A percentile compares a stretch with the other conserved stretches of the same genome.
These are phyloP conservation scores for Macrostomum lignano DNA, from an alignment of 1,140 invertebrate genomes.

Conservation along the genomic window DNA sequence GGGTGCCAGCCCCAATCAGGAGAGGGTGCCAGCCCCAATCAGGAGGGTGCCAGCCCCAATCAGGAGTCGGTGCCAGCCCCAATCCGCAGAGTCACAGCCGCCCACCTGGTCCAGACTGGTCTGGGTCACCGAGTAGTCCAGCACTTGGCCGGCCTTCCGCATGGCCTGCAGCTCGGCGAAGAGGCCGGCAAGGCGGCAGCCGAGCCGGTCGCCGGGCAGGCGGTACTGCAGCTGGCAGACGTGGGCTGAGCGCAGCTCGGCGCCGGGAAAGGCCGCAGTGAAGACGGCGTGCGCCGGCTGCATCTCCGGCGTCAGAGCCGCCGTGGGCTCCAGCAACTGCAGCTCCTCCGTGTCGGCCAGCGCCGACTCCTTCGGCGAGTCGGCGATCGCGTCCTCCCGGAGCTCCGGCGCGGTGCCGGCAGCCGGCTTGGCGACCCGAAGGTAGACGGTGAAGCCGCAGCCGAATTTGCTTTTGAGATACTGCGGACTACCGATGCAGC, in stretches of 20 bases:
- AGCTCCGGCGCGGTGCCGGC: constrained; percentile 1
- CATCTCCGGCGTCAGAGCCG: background rate
- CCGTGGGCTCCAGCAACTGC: constrained; percentile 5
- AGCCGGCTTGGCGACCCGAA: constrained; percentile 14
- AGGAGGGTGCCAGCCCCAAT: no score
- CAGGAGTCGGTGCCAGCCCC: no score
- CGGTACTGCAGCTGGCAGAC: no score
- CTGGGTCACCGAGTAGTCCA: constrained; percentile 54
- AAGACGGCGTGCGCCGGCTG: constrained; percentile 5
- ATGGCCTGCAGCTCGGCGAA: constrained; percentile 37
- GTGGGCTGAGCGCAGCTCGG: background rate
- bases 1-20: no score
- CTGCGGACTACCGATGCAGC: constrained; percentile 28
- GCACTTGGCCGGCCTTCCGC: constrained; percentile 36
- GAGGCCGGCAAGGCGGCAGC: constrained; percentile 8
- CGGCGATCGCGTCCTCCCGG: background rate
- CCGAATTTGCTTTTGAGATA: constrained; percentile 29
- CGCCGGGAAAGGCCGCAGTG: constrained; percentile 4
- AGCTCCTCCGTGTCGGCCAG: constrained; percentile 6
- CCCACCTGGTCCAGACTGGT: constrained; percentile 51
- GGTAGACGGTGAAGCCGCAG: constrained; percentile 28
- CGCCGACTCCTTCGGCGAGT: background rate
- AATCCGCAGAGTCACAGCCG: no score
- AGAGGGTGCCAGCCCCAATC: no score
- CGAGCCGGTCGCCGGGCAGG: constrained; percentile 5